Evolutionary conservation across 2,797 vertebrate species (phyloP).

Genomic region (Hapalemur alaotrensis): DNA sequence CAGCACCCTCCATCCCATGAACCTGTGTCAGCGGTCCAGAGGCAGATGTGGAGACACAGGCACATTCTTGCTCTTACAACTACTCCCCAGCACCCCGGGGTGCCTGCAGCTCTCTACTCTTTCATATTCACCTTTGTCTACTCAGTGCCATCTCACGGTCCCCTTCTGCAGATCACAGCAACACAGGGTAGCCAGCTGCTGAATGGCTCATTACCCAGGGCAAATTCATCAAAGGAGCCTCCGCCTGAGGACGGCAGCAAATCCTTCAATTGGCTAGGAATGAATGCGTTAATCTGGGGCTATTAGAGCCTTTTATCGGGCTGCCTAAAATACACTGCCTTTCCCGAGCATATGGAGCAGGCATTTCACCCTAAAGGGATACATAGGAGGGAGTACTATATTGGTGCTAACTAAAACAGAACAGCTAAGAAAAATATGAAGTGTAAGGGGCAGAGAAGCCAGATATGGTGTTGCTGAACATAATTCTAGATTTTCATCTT

Average conservation of each 20-base stretch:
- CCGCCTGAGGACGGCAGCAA: conserved; percentile 60
- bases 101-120: too few relatives aligned
- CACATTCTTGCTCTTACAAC: not conserved
- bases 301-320: conserved; percentile 77
- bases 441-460: not conserved
- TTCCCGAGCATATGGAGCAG: conserved; percentile 61
- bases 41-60: not conserved
- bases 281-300: conserved; percentile 81
- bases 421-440: conserved; percentile 48
- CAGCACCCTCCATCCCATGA: not conserved
- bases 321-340: conserved; percentile 78
- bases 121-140: not conserved
- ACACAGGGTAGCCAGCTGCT: conserved; percentile 41
- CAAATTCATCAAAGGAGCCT: conserved; percentile 54
- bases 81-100: not conserved
- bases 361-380: conserved; percentile 60
- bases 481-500: not conserved
- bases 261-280: conserved; percentile 76
- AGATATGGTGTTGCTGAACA: not conserved
- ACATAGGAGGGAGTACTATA: conserved; percentile 55
- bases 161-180: not conserved
- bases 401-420: conserved; percentile 58
- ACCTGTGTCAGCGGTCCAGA: not conserved
- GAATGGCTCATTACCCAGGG: conserved; percentile 79
- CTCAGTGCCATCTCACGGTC: not conserved